Base-by-base conservation (phyloP, 1,140 invertebrate genomes). In the Conus ventricosus region DNA sequence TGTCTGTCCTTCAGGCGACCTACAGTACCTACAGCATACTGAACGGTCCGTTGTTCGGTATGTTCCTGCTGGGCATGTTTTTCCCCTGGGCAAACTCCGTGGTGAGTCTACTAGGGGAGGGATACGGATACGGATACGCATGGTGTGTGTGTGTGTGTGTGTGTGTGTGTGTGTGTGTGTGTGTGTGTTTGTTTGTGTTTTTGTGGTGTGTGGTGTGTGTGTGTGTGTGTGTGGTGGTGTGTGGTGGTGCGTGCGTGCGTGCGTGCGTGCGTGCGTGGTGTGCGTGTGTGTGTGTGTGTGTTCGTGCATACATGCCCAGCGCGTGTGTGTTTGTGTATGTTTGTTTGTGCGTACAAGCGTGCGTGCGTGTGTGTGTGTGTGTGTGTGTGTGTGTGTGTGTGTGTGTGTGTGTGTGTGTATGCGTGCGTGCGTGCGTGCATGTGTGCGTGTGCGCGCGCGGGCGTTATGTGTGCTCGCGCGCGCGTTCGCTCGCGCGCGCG, bases 1-100 rank as follows among this genome's bases (percentile, higher is more conserved):
- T 75, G 67, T 75, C 13, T 75, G 71, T 75, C 11, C 3, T 78
- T 10, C 76, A 98, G 95, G 97, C 97, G 4, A 91, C 94, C 5
- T 90, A 94, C 23, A 92, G 90, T 27, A 89, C 94, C 27, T 93
- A 93, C 88, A 93, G 94, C 10, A 94, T 94, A 39, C 88, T 95
- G 15, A 91, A 91, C 76, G 94, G 94, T 39, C 94, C 94, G 4
- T 87, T 94, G 20, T 91, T 95, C 51, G 94, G 93, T 0, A 83
- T 95, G n/a, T 95, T 95, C 87, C 90, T 93, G 17, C 89, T 95
- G 53, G 95, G 94, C 25, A 92, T 95, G 89, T 91, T 95, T 57
- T 94, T 95, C 89, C 94, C 95, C 13, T 95, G 93, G 89, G 91
- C 93, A 78, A 95, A 95, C 84, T 87, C 88, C 53, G 88, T 88